phyloP scores from a whole-genome alignment of 1,140 invertebrate genomes.

The Drosophila kepulauana region DNA sequence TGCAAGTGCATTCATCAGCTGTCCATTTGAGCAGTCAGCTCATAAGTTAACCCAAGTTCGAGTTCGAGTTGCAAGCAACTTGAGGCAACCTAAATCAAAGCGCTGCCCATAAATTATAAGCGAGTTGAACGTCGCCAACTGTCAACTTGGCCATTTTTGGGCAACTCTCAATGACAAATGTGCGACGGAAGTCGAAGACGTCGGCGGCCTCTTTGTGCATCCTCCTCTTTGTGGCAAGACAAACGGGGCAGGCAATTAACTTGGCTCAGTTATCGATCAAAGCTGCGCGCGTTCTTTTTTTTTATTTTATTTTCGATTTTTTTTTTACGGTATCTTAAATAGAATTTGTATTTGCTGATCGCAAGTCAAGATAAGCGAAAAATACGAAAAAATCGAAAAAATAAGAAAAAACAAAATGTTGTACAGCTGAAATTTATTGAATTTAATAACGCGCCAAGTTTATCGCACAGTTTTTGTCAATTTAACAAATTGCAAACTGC shows the following conservation, averaged over 20 bases:
- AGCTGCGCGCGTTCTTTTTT: neutral
- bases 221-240: neutral
- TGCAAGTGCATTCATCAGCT: conserved; percentile 70
- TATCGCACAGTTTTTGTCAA: conserved; percentile 82
- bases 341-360: conserved; percentile 83
- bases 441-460: conserved; percentile 83
- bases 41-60: conserved; percentile 46
- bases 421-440: conserved; percentile 70
- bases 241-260: conserved; percentile 31
- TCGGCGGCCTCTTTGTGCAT: conserved; percentile 52
- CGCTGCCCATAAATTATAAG: conserved; percentile 72
- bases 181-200: conserved; percentile 62
- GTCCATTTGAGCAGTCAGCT: conserved; percentile 30
- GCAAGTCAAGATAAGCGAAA: conserved; percentile 35
- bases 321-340: conserved; percentile 68
- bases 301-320: neutral
- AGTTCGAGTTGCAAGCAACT: conserved; percentile 31
- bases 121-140: conserved; percentile 52
- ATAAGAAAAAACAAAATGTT: conserved; percentile 12
- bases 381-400: neutral
- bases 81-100: conserved; percentile 76
- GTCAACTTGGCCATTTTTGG: conserved; percentile 35
- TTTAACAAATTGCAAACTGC: conserved; percentile 77
- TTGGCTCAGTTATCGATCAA: conserved; percentile 28
- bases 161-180: conserved; percentile 70